A percentile compares a stretch with the other conserved stretches of the same genome.
phyloP scores from a whole-genome alignment of 2,113 vertebrate genomes.

The Rhinopomastus cyanomelas region DNA sequence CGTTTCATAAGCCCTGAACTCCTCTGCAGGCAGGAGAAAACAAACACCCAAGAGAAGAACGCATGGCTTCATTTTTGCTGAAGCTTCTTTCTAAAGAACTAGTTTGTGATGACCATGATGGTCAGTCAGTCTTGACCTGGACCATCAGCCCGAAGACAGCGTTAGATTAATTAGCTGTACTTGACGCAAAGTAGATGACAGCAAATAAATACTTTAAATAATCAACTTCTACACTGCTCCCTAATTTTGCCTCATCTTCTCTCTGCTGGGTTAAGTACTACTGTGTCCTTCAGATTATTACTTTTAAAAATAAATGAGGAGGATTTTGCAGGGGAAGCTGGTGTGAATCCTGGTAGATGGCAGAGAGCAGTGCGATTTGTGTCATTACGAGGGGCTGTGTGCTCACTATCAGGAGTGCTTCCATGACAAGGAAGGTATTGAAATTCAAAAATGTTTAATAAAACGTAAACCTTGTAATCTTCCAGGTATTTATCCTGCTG shows the following conservation, averaged over 20 bases:
- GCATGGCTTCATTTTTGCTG: background rate
- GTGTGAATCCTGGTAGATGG: slow-evolving; percentile 10
- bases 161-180: background rate
- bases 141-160: background rate
- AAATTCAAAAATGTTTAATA: slow-evolving; percentile 57
- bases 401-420: slow-evolving; percentile 24
- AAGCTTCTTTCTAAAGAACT: background rate
- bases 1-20: slow-evolving; percentile 43
- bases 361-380: slow-evolving; percentile 49
- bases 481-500: slow-evolving; percentile 63
- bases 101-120: no score
- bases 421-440: slow-evolving; percentile 47
- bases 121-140: no score
- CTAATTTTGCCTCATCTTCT: slow-evolving; percentile 37
- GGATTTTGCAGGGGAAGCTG: no score
- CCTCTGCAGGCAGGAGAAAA: slow-evolving; percentile 12
- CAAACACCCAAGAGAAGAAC: background rate
- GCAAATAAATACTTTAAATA: background rate
- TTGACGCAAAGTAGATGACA: background rate
- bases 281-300: slow-evolving; percentile 11
- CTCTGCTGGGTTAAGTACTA: background rate
- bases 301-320: slow-evolving; percentile 61
- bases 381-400: slow-evolving; percentile 33
- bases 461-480: slow-evolving; percentile 61
- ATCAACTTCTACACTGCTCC: slow-evolving; percentile 13